Percentiles rank a stretch among this genome's conserved stretches.
These are phyloP conservation scores for Euleptes europaea DNA, from an alignment of 2,113 vertebrate species.

Conservation along the genomic window DNA sequence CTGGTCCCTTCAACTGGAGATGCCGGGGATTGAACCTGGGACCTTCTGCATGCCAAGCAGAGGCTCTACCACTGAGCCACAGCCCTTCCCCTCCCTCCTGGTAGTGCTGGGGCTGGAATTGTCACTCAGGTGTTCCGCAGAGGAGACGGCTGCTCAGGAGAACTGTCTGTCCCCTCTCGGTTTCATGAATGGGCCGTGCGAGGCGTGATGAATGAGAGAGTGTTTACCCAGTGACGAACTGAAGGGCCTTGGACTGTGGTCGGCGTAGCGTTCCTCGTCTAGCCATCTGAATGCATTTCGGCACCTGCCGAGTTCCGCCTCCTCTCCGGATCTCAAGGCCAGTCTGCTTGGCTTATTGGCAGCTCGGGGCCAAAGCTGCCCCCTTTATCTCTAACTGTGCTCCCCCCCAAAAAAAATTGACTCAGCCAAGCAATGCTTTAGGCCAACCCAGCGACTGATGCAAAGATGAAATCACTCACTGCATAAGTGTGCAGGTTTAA, in stretches of 20 bases:
- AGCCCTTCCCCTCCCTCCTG: too few relatives aligned
- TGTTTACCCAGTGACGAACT: neutral
- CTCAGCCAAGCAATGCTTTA: neutral
- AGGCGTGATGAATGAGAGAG: neutral
- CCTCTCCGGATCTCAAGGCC: neutral
- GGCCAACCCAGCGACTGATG: neutral
- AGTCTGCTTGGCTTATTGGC: too few relatives aligned
- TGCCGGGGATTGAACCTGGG: too few relatives aligned
- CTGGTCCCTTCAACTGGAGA: too few relatives aligned
- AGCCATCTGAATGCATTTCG: neutral
- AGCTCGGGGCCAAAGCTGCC: neutral
- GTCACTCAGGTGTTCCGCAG: too few relatives aligned
- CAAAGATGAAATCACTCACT: neutral
- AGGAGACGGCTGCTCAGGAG: neutral
- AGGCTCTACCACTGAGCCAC: too few relatives aligned
- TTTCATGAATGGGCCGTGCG: neutral
- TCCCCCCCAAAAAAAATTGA: neutral
- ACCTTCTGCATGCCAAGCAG: too few relatives aligned
- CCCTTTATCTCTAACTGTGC: neutral
- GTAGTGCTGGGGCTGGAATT: too few relatives aligned
- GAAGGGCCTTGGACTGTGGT: neutral
- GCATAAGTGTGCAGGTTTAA: neutral
- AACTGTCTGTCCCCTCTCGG: neutral
- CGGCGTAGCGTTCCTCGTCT: neutral
- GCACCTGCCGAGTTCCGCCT: neutral